These are phyloP conservation scores for Gymnoscelis rufifasciata DNA, from an alignment of 2,888 invertebrate genomes.

Conservation along the genomic window DNA sequence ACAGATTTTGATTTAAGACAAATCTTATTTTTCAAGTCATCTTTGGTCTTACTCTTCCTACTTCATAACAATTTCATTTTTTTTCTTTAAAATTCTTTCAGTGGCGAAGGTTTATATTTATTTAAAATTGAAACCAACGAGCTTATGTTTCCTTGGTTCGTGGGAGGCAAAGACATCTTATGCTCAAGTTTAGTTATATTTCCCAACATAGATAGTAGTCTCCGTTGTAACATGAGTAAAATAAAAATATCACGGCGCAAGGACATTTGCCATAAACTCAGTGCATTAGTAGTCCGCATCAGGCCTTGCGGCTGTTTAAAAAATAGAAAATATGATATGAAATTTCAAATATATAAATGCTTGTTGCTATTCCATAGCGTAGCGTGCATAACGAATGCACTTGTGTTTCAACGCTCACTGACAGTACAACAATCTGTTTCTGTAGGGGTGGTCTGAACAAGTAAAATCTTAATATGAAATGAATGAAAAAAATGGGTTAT, in stretches of 20 bases:
- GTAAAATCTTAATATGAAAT: no score
- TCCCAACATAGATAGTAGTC: background rate
- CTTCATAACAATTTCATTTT: no score
- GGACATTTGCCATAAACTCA: slow-evolving; percentile 1
- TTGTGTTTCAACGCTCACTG: slow-evolving; percentile 46
- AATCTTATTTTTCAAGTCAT: no score
- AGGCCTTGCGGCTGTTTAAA: slow-evolving; percentile 3
- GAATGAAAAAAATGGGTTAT: no score
- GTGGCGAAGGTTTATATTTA: no score
- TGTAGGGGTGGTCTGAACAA: slow-evolving; percentile 30
- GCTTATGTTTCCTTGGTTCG: background rate
- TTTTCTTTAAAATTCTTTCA: no score
- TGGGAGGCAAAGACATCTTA: background rate
- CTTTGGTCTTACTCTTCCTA: no score
- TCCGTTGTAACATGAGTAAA: background rate
- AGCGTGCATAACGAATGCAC: slow-evolving; percentile 56
- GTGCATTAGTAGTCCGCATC: slow-evolving; percentile 1
- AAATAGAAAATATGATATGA: slow-evolving; percentile 16
- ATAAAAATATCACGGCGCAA: background rate
- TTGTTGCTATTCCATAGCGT: slow-evolving; percentile 33
- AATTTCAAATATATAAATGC: slow-evolving; percentile 35
- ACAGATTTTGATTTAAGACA: no score
- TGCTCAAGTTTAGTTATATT: background rate
- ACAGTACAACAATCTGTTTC: slow-evolving; percentile 36
- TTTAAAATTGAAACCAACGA: no score